Base-by-base conservation (phyloP, 2,113 vertebrate genomes). In the Chlorocebus sabaeus region DNA sequence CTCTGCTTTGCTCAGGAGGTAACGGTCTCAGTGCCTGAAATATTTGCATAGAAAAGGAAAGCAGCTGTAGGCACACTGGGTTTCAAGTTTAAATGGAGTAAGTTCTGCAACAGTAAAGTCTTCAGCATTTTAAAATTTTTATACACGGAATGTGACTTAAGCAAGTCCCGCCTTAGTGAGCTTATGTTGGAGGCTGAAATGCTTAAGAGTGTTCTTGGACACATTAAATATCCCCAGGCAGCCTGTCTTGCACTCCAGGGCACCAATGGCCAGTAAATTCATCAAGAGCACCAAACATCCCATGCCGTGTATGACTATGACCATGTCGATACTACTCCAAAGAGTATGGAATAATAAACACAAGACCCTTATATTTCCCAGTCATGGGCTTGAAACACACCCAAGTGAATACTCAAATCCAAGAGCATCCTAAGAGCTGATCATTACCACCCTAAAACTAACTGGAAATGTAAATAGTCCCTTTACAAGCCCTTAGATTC, bases 11-110 rank as follows among this genome's bases (percentile, higher is more conserved):
- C 89, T 95, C 27, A 76, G 20, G 75, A 88, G 68, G 61, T 78
- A 81, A 93, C 52, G 64, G 90, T 95, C 94, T 97, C 84, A 40
- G 22, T 25, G 38, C 40, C 10, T 70, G 75, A 94, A 94, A 80
- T 87, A 80, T 93, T 83, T 93, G 35, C 68, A 92, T 81, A 57
- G 87, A 76, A 68, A 90, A 52, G 61, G 8, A 52, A 95, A 57
- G 48, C 78, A 89, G 22, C 16, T 81, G 0, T n/a, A 86, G 45
- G 17, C 91, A 92, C 18, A 35, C 30, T n/a, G 40, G 27, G 3
- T 82, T 96, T 13, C 38, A 93, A 48, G 87, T 91, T 90, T 82
- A 86, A 93, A 86, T 6, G 18, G 14, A 73, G 50, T 17, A 95
- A 52, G 95, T 43, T 91, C 43, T 89, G 22, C n/a, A 85, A 38